A percentile compares a stretch with the other conserved stretches of the same genome.
phyloP scores from a whole-genome alignment of 1,140 invertebrate species.

The Hesperophylax magnus region DNA sequence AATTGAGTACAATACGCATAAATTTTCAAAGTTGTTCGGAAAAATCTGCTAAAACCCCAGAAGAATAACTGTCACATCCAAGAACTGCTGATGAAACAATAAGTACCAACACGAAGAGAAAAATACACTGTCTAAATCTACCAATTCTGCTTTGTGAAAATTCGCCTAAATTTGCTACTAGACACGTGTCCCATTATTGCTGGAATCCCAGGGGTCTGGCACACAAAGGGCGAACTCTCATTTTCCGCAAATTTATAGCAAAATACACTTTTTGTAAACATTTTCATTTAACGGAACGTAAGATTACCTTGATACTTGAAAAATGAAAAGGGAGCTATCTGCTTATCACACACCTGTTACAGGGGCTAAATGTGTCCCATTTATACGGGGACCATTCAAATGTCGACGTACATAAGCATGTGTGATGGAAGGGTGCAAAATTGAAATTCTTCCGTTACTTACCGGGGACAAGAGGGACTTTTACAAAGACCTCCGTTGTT shows the following conservation, averaged over 20 bases:
- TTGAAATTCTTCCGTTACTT: conserved; percentile 37
- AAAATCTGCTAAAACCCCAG: conserved; percentile 5
- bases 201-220: conserved; percentile 34
- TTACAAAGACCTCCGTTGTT: background rate
- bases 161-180: conserved; percentile 32
- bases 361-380: conserved; percentile 27
- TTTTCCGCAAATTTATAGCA: conserved; percentile 43
- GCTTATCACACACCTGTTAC: conserved; percentile 43
- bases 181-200: conserved; percentile 43
- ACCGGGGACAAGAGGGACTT: background rate
- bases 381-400: conserved; percentile 27
- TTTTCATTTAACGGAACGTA: conserved; percentile 44
- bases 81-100: conserved; percentile 16
- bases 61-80: conserved; percentile 16
- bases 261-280: conserved; percentile 47
- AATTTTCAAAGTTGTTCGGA: background rate
- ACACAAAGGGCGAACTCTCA: conserved; percentile 42
- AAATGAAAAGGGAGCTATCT: conserved; percentile 32
- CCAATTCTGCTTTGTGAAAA: conserved; percentile 22
- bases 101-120: background rate
- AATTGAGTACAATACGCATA: background rate
- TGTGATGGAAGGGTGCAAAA: conserved; percentile 29
- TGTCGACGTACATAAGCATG: conserved; percentile 17
- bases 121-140: conserved; percentile 18
- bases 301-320: conserved; percentile 40